Percentiles rank a stretch among this genome's conserved stretches.
phyloP scores from a whole-genome alignment of 2,888 invertebrate genomes.

The Mimumesa dahlbomi region DNA sequence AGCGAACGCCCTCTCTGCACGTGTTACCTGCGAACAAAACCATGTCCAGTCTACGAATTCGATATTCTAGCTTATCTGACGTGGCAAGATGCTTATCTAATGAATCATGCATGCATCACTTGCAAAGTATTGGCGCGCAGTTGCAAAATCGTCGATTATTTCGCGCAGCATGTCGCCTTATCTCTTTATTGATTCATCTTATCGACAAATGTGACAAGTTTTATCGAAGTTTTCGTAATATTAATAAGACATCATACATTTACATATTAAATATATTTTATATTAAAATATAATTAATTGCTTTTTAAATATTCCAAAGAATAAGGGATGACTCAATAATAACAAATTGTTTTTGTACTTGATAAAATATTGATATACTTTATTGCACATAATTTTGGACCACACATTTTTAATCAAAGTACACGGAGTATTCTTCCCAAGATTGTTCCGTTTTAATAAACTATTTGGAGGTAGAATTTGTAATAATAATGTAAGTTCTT shows the following conservation, averaged over 20 bases:
- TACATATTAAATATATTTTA: no score
- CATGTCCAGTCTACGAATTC: conserved; percentile 14
- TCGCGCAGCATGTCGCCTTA: conserved; percentile 10
- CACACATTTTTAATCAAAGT: background rate
- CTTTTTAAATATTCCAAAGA: no score
- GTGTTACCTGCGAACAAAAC: conserved; percentile 1
- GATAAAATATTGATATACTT: conserved; percentile 16
- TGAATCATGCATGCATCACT: conserved; percentile 36
- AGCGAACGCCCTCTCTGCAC: conserved; percentile 26
- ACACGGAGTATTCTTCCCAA: background rate
- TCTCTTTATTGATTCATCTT: background rate
- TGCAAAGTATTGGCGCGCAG: conserved; percentile 26
- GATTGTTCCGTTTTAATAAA: background rate
- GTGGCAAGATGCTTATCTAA: conserved; percentile 50
- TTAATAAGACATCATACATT: no score
- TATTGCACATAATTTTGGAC: background rate
- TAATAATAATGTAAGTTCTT: conserved; percentile 5
- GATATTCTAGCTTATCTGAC: conserved; percentile 37
- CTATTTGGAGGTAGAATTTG: conserved; percentile 39
- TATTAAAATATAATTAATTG: no score
- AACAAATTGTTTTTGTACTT: background rate
- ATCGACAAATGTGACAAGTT: background rate
- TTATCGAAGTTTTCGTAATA: background rate
- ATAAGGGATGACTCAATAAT: background rate
- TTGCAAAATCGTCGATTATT: conserved; percentile 21